Conservation (phyloP, 2,888 invertebrate genomes). For the Chaitophorus viminalis region DNA sequence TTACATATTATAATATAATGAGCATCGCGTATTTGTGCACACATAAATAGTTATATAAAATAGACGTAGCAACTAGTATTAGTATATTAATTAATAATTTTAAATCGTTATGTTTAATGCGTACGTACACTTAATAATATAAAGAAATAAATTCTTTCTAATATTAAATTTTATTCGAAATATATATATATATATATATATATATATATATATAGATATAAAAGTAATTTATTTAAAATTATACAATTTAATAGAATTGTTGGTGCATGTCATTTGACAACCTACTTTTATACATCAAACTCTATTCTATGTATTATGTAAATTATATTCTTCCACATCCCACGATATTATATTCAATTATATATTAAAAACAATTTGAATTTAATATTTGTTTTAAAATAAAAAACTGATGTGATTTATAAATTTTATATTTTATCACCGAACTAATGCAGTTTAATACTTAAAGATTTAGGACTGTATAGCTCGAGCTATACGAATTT, state of each 20-base stretch:
- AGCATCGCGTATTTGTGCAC: no score
- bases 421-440: conserved; percentile 26
- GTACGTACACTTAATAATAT: neutral
- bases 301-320: conserved; percentile 58
- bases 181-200: no score
- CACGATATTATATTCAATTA: conserved; percentile 37
- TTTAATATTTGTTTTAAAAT: conserved; percentile 46
- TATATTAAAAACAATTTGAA: conserved; percentile 33
- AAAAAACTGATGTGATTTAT: conserved; percentile 3
- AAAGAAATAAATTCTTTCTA: neutral
- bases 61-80: no score
- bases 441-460: neutral
- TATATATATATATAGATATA: neutral
- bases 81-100: no score
- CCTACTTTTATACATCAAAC: conserved; percentile 41
- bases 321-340: conserved; percentile 32
- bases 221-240: conserved; percentile 28
- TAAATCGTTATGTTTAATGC: no score
- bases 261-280: conserved; percentile 24
- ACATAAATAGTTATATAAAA: no score
- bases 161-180: neutral
- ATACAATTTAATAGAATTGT: conserved; percentile 29
- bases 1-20: no score
- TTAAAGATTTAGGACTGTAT: neutral
- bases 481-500: neutral